phyloP scores from a whole-genome alignment of 2,113 vertebrate species.

The Muntiacus reevesi region DNA sequence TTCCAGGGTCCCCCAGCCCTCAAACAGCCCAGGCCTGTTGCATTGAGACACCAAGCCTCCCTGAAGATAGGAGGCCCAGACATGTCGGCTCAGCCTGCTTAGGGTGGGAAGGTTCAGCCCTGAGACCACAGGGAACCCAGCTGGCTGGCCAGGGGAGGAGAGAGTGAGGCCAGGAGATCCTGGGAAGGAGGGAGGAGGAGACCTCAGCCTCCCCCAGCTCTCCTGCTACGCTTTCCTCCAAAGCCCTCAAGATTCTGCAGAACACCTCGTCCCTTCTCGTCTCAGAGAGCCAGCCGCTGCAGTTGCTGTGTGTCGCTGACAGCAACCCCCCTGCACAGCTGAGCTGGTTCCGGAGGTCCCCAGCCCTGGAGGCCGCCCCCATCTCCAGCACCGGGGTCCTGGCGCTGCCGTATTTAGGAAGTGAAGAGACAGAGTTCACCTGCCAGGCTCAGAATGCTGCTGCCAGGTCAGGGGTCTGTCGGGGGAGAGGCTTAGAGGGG shows the following conservation, averaged over 20 bases:
- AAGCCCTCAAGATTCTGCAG: no score
- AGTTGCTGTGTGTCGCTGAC: neutral
- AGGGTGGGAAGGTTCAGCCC: neutral
- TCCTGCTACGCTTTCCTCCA: no score
- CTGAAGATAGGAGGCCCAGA: neutral
- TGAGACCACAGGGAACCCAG: no score
- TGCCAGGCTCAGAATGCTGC: conserved; percentile 23
- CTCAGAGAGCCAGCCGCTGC: neutral
- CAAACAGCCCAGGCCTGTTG: no score
- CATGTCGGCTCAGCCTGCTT: neutral
- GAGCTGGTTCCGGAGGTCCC: neutral
- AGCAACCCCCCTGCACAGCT: conserved; percentile 21
- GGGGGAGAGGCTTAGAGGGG: no score
- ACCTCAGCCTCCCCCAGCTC: no score
- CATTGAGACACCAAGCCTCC: neutral
- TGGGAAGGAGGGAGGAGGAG: no score
- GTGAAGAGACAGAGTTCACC: neutral
- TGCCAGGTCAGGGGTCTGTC: neutral
- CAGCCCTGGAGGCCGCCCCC: accelerated
- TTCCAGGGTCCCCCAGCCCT: no score
- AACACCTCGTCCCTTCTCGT: accelerated
- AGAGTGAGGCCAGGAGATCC: no score
- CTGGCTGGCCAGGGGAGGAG: no score
- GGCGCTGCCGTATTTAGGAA: accelerated
- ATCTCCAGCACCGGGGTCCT: accelerated